Conservation (phyloP, 2,113 vertebrate genomes). For the Notechis scutatus region DNA sequence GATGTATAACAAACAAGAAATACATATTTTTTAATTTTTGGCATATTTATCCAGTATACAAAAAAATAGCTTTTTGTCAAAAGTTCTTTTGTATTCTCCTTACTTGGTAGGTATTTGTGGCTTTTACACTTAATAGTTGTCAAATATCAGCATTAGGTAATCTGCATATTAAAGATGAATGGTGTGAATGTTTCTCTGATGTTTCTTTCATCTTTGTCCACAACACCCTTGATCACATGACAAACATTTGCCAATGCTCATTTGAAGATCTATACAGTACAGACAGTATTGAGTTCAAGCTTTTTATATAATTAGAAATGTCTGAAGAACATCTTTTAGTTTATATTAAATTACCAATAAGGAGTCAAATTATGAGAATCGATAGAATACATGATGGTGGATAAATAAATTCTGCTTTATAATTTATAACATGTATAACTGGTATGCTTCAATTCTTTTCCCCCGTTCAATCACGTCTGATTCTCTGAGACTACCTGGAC, state of each 20-base stretch:
- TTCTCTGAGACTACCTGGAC: background rate
- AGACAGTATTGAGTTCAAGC: background rate
- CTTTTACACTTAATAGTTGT: constrained; percentile 46
- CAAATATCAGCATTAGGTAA: constrained; percentile 47
- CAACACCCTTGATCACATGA: constrained; percentile 24
- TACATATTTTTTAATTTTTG: background rate
- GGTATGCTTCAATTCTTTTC: background rate
- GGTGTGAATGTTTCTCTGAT: constrained; percentile 42
- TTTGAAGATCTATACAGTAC: constrained; percentile 42
- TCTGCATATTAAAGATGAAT: constrained; percentile 52
- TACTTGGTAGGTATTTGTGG: constrained; percentile 18
- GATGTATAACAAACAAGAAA: background rate
- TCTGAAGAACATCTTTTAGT: constrained; percentile 7
- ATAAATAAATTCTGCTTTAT: background rate
- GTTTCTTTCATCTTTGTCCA: constrained; percentile 54
- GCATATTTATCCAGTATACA: background rate
- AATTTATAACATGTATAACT: background rate
- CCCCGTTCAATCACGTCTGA: background rate
- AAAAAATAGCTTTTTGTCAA: background rate
- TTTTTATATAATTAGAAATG: constrained; percentile 9
- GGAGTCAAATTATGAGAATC: constrained; percentile 5
- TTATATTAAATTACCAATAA: constrained; percentile 5
- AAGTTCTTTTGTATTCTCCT: background rate
- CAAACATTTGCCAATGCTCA: constrained; percentile 42
- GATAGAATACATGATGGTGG: background rate